Conservation (phyloP, 2,113 vertebrate species). For the Fulica atra region DNA sequence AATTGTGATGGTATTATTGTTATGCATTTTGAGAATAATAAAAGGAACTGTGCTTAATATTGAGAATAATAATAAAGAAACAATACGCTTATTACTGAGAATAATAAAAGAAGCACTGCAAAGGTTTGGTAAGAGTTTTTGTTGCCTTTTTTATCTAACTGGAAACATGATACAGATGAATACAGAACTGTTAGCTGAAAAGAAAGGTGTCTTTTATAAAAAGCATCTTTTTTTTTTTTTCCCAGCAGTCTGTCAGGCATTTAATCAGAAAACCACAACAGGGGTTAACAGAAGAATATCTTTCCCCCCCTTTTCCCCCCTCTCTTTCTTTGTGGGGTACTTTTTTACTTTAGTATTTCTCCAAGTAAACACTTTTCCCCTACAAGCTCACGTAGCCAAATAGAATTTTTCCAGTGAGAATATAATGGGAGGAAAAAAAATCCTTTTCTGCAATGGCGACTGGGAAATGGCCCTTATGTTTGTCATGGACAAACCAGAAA, state of each 20-base stretch:
- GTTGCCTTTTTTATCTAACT: fast-evolving
- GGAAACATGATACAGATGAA: neutral
- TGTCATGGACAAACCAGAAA: neutral
- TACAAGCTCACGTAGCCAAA: neutral
- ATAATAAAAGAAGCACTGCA: neutral
- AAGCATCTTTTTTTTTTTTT: neutral
- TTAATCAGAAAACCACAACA: neutral
- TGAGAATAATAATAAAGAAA: neutral
- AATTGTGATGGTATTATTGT: neutral
- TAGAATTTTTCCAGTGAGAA: neutral
- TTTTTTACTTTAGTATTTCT: neutral
- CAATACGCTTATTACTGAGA: neutral
- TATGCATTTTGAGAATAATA: neutral
- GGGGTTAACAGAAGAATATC: neutral
- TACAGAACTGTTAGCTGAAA: neutral
- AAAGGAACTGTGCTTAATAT: neutral
- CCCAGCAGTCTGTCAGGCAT: neutral
- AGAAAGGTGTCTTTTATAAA: neutral
- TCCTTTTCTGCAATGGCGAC: neutral
- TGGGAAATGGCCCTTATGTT: neutral
- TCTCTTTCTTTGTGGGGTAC: no score
- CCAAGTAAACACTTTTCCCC: neutral
- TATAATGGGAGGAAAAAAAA: neutral
- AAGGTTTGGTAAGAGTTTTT: neutral
- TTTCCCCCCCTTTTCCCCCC: neutral